phyloP scores from a whole-genome alignment of 2,888 invertebrate species.

The Hydrotaea diabolus region DNA sequence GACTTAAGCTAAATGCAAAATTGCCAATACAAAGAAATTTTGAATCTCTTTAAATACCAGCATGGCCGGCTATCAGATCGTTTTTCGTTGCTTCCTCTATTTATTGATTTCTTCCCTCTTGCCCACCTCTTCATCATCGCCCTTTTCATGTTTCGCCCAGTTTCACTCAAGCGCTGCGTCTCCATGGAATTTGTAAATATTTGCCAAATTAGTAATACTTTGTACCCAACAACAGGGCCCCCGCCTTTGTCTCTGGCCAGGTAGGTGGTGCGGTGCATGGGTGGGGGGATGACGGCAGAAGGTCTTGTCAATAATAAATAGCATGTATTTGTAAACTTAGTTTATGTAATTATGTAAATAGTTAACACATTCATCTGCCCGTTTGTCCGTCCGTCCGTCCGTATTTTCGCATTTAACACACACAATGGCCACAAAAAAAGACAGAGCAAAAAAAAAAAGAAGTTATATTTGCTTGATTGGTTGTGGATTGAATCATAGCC shows the following conservation, averaged over 20 bases:
- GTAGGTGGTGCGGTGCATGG: not conserved
- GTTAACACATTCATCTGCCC: conserved; percentile 2
- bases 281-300: not conserved
- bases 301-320: not conserved
- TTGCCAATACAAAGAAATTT: not conserved
- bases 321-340: not conserved
- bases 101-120: conserved; percentile 3
- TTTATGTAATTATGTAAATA: conserved; percentile 37
- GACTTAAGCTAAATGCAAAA: too few relatives aligned
- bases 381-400: too few relatives aligned
- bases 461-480: too few relatives aligned
- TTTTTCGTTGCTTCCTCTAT: not conserved
- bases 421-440: not conserved
- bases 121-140: too few relatives aligned
- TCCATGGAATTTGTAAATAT: conserved; percentile 56
- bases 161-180: not conserved
- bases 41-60: not conserved
- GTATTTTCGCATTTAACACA: conserved; percentile 1
- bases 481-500: too few relatives aligned
- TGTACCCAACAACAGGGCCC: not conserved
- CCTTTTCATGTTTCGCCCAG: not conserved
- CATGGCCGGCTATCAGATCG: not conserved
- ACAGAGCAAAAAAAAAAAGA: too few relatives aligned
- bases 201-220: conserved; percentile 61
- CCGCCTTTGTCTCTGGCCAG: not conserved